Base-by-base conservation (phyloP, 2,888 invertebrate genomes). In the Uloborus plumipes region DNA sequence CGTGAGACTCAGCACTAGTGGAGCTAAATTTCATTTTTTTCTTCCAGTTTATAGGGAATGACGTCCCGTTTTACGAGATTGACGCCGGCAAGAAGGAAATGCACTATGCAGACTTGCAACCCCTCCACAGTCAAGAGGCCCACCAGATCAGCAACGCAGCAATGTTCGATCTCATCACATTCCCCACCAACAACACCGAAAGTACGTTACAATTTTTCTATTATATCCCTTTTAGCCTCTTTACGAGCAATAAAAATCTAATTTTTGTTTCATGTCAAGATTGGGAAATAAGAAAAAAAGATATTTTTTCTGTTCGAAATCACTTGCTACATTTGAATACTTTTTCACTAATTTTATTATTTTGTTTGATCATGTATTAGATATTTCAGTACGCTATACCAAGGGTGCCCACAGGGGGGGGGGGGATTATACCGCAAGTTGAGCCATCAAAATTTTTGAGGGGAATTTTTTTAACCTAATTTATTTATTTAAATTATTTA, bases 31-130 rank as follows among this genome's bases (percentile, higher is more conserved):
- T 58, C 20, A 59, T 59, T 59, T 61, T 71, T 49, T 15, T 39
- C 9, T 50, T 71, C 13, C 61, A 82, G 82, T 75, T 65, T 76
- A 76, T 82, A 59, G 82, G 82, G 20, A 71, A 75, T 31, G 82
- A 82, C 65, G 83, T 83, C 18, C 83, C 76, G 3, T 83, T 83
- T 53, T 83, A 83, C 39, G 83, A 83, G 16, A 69, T 72, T 15
- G 83, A 83, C 31, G 58, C 64, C n/a, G 64, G 50, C 0, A 83
- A 83, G 51, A 83, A 83, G 49, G 83, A 83, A 18, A 15, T 76
- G 59, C 58, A 76, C 31, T 82, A 82, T 53, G 64, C 62, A 31
- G 75, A 82, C 49, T 26, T 82, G 31, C 75, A 76, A 39, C 81
- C 81, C 16, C 64, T 74, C n/a, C 70, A 69, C 15, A 81, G 55